Percentiles rank a stretch among this genome's conserved stretches.
These are phyloP conservation scores for Uloborus plumipes DNA, from an alignment of 2,888 invertebrate genomes.

Conservation along the genomic window DNA sequence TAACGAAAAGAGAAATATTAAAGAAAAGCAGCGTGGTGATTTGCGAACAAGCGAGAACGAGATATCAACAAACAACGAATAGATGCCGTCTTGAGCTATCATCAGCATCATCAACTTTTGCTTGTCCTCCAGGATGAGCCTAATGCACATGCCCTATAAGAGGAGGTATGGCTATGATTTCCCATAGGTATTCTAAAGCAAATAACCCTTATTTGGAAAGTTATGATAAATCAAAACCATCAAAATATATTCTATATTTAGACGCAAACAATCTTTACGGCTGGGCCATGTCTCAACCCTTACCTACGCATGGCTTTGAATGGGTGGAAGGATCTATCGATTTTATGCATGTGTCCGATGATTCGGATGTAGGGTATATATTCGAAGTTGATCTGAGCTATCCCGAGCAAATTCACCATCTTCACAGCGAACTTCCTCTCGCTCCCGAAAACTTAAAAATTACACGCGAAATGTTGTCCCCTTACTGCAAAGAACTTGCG, in stretches of 20 bases:
- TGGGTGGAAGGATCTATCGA: neutral
- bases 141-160: too few relatives aligned
- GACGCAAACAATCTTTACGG: slow-evolving; percentile 56
- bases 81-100: too few relatives aligned
- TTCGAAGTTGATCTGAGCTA: slow-evolving; percentile 36
- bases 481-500: slow-evolving; percentile 5
- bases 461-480: neutral
- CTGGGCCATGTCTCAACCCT: slow-evolving; percentile 24
- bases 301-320: slow-evolving; percentile 43
- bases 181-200: slow-evolving; percentile 9
- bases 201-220: slow-evolving; percentile 12
- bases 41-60: too few relatives aligned
- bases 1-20: too few relatives aligned
- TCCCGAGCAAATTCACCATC: neutral
- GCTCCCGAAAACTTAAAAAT: slow-evolving; percentile 29
- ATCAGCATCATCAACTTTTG: too few relatives aligned
- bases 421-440: slow-evolving; percentile 28
- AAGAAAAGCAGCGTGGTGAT: too few relatives aligned
- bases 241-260: slow-evolving; percentile 27
- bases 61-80: too few relatives aligned
- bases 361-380: slow-evolving; percentile 14
- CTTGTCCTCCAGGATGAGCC: too few relatives aligned
- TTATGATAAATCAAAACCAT: slow-evolving; percentile 3
- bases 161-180: neutral
- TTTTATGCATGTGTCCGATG: neutral